Evolutionary conservation across 2,113 vertebrate species (phyloP).

Genomic region (Zapus hudsonius): DNA sequence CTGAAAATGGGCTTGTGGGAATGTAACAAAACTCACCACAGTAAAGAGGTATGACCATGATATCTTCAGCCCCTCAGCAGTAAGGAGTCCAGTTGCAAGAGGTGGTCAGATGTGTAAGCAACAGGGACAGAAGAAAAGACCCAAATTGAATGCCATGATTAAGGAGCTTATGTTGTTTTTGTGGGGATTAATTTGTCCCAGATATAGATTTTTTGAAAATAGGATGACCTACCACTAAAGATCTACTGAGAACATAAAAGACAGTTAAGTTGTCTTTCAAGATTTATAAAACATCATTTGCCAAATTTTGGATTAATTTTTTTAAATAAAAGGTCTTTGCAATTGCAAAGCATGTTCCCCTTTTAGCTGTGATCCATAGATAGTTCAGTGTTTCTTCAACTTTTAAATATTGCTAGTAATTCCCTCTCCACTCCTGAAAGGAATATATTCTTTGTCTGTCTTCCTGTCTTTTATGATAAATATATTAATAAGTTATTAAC

Average conservation of each 20-base stretch:
- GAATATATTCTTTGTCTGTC: slow-evolving; percentile 9
- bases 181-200: background rate
- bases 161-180: background rate
- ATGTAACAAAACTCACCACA: background rate
- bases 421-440: background rate
- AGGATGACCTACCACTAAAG: background rate
- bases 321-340: background rate
- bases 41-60: background rate
- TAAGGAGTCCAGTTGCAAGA: background rate
- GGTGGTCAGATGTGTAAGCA: background rate
- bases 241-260: background rate
- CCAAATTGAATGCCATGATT: background rate
- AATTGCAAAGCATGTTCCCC: background rate
- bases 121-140: background rate
- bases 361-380: background rate
- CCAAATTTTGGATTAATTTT: background rate
- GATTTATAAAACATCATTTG: background rate
- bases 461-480: background rate
- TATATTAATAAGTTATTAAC: slow-evolving; percentile 44
- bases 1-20: background rate
- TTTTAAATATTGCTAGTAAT: slow-evolving; percentile 39
- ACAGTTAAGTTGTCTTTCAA: background rate
- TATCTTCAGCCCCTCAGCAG: background rate
- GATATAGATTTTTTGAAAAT: background rate
- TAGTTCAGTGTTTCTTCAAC: slow-evolving; percentile 4